Evolutionary conservation across 2,888 invertebrate genomes (phyloP).

Genomic region (Lepidonotus clava): DNA sequence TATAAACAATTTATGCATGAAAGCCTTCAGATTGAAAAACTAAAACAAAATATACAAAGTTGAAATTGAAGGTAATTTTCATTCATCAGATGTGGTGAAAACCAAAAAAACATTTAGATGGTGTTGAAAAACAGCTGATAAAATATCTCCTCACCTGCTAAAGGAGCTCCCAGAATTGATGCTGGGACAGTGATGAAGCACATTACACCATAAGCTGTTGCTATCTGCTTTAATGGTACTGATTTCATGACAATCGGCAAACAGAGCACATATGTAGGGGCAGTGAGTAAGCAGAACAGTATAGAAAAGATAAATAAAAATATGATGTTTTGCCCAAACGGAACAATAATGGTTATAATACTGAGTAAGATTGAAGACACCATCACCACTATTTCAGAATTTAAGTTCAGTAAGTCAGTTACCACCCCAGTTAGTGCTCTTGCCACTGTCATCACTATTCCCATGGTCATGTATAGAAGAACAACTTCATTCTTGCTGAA

Average conservation of each 20-base stretch:
- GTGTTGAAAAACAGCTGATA: too few relatives aligned
- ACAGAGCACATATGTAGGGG: neutral
- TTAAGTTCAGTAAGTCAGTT: neutral
- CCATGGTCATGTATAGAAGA: neutral
- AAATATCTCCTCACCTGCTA: constrained; percentile 12
- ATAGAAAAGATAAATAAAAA: neutral
- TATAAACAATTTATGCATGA: too few relatives aligned
- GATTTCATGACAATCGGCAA: neutral
- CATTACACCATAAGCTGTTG: neutral
- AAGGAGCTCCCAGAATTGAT: neutral
- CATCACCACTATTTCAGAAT: neutral
- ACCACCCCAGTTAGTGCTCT: neutral
- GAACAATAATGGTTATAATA: neutral
- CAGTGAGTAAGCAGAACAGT: neutral
- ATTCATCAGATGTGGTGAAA: too few relatives aligned
- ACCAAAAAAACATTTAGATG: too few relatives aligned
- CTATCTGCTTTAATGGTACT: neutral
- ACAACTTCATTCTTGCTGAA: neutral
- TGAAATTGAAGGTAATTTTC: too few relatives aligned
- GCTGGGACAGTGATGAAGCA: neutral
- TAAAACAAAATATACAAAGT: too few relatives aligned
- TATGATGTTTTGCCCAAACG: neutral
- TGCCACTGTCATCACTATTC: neutral
- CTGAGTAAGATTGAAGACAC: neutral
- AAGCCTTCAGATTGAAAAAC: too few relatives aligned